Percentiles rank a stretch among this genome's conserved stretches.
Evolutionary conservation across 2,888 invertebrate species (phyloP).

Genomic region (Philereme transversata): DNA sequence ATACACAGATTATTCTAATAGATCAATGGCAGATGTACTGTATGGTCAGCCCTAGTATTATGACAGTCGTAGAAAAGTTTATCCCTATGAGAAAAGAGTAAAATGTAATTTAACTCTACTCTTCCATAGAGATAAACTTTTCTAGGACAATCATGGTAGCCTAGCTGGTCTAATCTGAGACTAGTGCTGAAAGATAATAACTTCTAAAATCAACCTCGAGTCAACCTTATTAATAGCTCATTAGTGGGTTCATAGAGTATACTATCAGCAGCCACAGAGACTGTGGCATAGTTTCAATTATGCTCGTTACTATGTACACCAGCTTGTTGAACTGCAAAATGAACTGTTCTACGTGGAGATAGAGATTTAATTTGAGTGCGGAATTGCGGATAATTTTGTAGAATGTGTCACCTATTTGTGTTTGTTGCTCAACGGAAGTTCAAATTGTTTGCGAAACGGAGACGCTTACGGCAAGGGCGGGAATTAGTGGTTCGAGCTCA

Average conservation of each 20-base stretch:
- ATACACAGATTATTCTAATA: too few species aligned
- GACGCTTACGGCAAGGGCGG: conserved; percentile 39
- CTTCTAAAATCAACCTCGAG: too few species aligned
- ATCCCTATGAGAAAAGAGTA: too few species aligned
- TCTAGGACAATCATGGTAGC: too few species aligned
- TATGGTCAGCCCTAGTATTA: too few species aligned
- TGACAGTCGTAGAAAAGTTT: too few species aligned
- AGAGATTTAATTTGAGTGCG: conserved; percentile 15
- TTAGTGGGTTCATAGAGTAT: neutral
- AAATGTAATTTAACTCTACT: too few species aligned
- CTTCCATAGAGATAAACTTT: too few species aligned
- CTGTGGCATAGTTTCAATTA: conserved; percentile 6
- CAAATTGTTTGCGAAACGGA: conserved; percentile 51
- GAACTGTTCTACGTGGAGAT: conserved; percentile 6
- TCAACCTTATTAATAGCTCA: neutral
- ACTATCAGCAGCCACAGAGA: neutral
- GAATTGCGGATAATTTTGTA: conserved; percentile 16
- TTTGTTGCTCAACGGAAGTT: conserved; percentile 41
- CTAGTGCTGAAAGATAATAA: too few species aligned
- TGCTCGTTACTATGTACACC: conserved; percentile 8
- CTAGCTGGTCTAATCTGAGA: too few species aligned
- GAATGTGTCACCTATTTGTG: conserved; percentile 39
- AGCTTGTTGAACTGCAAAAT: neutral
- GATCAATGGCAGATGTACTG: too few species aligned
- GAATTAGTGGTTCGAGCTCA: conserved; percentile 54